A percentile compares a stretch with the other conserved stretches of the same genome.
Evolutionary conservation across 2,888 invertebrate species (phyloP).

Genomic region (Incurvaria masculella): DNA sequence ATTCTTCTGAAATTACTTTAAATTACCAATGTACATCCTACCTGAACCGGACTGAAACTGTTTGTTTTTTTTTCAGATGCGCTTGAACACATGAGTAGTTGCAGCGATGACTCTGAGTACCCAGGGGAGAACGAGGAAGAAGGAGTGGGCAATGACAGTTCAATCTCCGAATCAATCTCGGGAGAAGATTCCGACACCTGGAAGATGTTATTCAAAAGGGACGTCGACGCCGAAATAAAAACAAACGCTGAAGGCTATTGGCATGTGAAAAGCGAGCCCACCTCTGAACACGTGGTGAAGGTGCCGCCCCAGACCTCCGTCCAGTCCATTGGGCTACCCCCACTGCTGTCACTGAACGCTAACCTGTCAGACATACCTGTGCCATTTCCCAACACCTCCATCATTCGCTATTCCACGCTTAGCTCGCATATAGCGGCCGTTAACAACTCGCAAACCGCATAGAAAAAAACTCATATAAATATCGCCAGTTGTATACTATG

Average conservation of each 20-base stretch:
- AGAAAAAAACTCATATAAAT: no score
- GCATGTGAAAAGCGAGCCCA: no score
- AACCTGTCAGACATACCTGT: slow-evolving; percentile 38
- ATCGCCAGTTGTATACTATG: no score
- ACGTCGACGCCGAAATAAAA: slow-evolving; percentile 17
- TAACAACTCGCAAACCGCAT: background rate
- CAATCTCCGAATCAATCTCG: background rate
- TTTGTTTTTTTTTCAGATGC: no score
- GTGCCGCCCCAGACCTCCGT: slow-evolving; percentile 32
- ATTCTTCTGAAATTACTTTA: no score
- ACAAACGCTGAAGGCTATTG: slow-evolving; percentile 29
- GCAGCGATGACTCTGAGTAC: background rate
- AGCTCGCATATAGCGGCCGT: slow-evolving; percentile 24
- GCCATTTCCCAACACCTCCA: slow-evolving; percentile 42
- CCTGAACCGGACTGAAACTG: no score
- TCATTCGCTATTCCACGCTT: slow-evolving; percentile 39
- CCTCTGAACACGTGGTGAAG: no score
- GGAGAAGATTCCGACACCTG: slow-evolving; percentile 9
- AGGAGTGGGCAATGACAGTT: background rate
- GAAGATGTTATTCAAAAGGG: slow-evolving; percentile 23
- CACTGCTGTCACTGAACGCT: slow-evolving; percentile 32
- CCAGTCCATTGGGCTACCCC: slow-evolving; percentile 33
- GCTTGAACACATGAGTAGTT: no score
- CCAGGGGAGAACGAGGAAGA: background rate
- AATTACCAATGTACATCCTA: no score